These are phyloP conservation scores for Clarias platycephalus DNA, from an alignment of 2,797 vertebrate genomes.

Conservation along the genomic window DNA sequence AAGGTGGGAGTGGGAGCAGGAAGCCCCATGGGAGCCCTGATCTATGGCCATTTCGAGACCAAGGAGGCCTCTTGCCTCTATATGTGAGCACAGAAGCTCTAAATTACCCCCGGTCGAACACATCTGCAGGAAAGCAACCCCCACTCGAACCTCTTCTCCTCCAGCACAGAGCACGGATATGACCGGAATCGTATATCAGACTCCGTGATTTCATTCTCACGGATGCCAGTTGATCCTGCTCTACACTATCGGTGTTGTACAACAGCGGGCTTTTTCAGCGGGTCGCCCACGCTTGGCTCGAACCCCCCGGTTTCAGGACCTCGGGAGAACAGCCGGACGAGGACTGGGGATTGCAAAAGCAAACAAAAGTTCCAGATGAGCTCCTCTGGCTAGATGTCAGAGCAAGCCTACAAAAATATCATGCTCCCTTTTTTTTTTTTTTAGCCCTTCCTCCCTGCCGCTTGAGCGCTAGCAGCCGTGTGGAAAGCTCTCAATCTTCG, in stretches of 20 bases:
- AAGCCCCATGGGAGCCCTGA: conserved; percentile 50
- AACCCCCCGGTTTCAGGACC: conserved; percentile 42
- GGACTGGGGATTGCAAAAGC: conserved; percentile 54
- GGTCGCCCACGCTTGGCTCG: conserved; percentile 48
- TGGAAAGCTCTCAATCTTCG: conserved; percentile 23
- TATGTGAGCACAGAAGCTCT: conserved; percentile 43
- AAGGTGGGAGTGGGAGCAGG: conserved; percentile 55
- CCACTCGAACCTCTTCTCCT: conserved; percentile 3
- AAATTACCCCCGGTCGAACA: conserved; percentile 52
- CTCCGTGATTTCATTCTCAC: not conserved
- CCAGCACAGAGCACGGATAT: not conserved
- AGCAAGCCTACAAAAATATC: conserved; percentile 40
- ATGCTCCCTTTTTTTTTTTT: not conserved
- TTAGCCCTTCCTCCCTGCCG: conserved; percentile 41
- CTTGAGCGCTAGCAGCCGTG: conserved; percentile 34
- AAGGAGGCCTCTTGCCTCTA: conserved; percentile 35
- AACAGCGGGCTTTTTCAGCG: conserved; percentile 52
- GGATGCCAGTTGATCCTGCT: not conserved
- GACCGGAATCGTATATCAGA: not conserved
- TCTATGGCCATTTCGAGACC: conserved; percentile 30
- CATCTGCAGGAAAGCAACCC: conserved; percentile 46
- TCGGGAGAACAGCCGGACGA: conserved; percentile 37
- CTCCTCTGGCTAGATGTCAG: conserved; percentile 53
- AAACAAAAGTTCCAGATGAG: conserved; percentile 63
- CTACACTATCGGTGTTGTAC: not conserved